Conservation (phyloP, 2,113 vertebrate genomes). For the Eurypyga helias region DNA sequence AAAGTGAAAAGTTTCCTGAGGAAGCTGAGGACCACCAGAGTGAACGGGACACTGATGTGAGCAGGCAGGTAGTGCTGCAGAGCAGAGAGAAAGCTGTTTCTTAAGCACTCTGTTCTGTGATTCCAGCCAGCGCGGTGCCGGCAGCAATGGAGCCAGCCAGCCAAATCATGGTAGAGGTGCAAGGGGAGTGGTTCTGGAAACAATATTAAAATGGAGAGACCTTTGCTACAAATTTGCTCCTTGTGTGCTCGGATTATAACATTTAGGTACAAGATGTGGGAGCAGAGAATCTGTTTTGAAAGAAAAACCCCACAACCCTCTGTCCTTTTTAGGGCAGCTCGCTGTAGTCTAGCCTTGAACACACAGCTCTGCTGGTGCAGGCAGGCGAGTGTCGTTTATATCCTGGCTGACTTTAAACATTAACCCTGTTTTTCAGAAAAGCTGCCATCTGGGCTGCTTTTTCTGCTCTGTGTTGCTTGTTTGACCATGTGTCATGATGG, state of each 20-base stretch:
- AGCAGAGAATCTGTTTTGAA: not conserved
- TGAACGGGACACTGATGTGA: not conserved
- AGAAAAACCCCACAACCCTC: not conserved
- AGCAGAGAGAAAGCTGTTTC: not conserved
- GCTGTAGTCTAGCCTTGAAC: not conserved
- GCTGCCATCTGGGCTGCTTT: not conserved
- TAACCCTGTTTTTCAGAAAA: not conserved
- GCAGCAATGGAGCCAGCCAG: not conserved
- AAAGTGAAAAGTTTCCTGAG: not conserved
- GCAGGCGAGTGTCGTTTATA: not conserved
- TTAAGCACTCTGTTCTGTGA: not conserved
- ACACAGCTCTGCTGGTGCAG: rapidly evolving
- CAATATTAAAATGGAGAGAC: not conserved
- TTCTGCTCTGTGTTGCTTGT: not conserved
- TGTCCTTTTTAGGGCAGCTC: not conserved
- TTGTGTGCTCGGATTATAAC: not conserved
- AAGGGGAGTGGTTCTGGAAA: constrained; percentile 2
- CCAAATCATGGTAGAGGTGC: not conserved
- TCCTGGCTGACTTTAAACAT: not conserved
- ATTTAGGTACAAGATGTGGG: not conserved
- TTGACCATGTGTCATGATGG: not conserved
- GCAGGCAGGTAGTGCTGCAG: not conserved
- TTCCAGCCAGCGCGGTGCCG: not conserved
- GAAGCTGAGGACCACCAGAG: not conserved
- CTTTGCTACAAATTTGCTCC: not conserved